Conservation (phyloP, 2,888 invertebrate species). For the Gibbula magus region DNA sequence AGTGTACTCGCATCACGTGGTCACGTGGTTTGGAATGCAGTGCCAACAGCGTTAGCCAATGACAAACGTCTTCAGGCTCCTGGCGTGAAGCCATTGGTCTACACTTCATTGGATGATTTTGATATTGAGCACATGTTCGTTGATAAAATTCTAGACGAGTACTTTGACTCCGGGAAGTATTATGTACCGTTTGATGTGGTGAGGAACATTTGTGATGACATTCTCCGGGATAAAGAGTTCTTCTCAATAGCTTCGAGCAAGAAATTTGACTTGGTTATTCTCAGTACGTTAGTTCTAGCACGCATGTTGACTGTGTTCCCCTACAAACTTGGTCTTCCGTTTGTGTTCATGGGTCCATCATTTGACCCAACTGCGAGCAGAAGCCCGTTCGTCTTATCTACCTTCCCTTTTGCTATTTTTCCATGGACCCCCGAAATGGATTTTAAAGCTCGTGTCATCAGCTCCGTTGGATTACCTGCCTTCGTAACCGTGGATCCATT, state of each 20-base stretch:
- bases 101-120: neutral
- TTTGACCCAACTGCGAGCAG: neutral
- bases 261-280: conserved; percentile 38
- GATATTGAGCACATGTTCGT: neutral
- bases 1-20: neutral
- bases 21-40: conserved; percentile 7
- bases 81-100: neutral
- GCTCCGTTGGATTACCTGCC: neutral
- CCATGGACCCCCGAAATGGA: conserved; percentile 16
- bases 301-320: conserved; percentile 31
- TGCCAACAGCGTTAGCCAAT: neutral
- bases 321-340: conserved; percentile 32
- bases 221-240: neutral
- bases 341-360: conserved; percentile 23
- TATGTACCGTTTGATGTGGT: neutral
- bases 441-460: conserved; percentile 17
- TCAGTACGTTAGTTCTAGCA: conserved; percentile 25
- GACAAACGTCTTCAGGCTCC: neutral
- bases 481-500: conserved; percentile 30
- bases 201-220: neutral
- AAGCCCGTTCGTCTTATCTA: conserved; percentile 6
- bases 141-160: neutral
- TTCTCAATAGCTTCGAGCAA: neutral
- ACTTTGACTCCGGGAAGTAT: neutral
- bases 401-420: conserved; percentile 9